Evolutionary conservation across 2,797 vertebrate genomes (phyloP).

Genomic region (Chelmon rostratus): DNA sequence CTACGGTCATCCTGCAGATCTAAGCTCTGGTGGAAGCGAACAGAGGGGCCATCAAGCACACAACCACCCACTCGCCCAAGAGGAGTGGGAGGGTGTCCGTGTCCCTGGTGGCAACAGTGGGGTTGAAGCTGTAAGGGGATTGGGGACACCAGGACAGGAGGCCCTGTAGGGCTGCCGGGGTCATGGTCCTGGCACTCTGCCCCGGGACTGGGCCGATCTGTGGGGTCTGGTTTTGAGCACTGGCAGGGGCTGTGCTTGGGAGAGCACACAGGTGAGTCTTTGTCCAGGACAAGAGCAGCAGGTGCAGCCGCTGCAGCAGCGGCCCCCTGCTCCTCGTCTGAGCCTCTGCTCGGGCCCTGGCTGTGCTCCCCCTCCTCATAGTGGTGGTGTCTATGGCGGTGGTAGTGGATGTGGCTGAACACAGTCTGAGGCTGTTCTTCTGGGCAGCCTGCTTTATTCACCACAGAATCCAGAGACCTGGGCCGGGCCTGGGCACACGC

Average conservation of each 20-base stretch:
- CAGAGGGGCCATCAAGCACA: conserved; percentile 78
- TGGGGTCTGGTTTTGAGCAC: conserved; percentile 81
- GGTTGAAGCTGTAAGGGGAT: conserved; percentile 74
- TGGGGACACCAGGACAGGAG: conserved; percentile 72
- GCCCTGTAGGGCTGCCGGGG: conserved; percentile 53
- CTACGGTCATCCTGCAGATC: conserved; percentile 85
- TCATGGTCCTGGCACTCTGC: conserved; percentile 77
- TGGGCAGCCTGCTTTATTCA: conserved; percentile 79
- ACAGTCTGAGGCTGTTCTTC: conserved; percentile 87
- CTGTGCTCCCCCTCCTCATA: conserved; percentile 85
- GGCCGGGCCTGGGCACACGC: conserved; percentile 84
- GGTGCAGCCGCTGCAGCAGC: conserved; percentile 42
- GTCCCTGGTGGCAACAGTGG: conserved; percentile 85
- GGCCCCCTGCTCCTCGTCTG: conserved; percentile 83
- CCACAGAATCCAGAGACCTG: conserved; percentile 90
- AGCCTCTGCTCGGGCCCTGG: conserved; percentile 80
- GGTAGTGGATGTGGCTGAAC: conserved; percentile 95
- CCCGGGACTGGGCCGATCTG: conserved; percentile 71
- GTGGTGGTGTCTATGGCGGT: conserved; percentile 96
- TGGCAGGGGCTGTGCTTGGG: conserved; percentile 79
- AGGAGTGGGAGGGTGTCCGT: conserved; percentile 72
- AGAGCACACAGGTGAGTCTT: conserved; percentile 79
- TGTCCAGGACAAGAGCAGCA: conserved; percentile 60
- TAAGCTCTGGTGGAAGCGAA: conserved; percentile 87
- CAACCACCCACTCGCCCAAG: conserved; percentile 84